These are phyloP conservation scores for Drosophila mayri DNA, from an alignment of 1,140 invertebrate genomes.

Conservation along the genomic window DNA sequence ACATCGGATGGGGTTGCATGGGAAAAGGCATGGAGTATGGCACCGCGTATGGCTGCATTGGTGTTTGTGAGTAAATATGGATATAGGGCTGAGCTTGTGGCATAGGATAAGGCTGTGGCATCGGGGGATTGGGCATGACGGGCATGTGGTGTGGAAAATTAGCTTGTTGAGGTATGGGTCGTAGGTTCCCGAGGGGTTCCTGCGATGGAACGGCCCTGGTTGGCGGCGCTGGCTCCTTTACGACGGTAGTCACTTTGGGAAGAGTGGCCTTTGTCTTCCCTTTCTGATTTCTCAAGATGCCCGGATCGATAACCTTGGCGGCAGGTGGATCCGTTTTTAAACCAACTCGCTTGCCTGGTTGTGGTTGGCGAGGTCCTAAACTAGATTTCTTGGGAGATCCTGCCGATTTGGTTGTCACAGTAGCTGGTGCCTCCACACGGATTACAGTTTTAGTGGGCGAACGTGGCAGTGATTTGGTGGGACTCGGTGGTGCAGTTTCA, in stretches of 20 bases:
- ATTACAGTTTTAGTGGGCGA: slow-evolving; percentile 29
- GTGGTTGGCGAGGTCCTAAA: neutral
- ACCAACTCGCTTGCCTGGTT: neutral
- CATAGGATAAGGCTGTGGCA: slow-evolving; percentile 14
- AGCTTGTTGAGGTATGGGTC: slow-evolving; percentile 6
- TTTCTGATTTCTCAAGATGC: slow-evolving; percentile 13
- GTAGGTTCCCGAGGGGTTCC: neutral
- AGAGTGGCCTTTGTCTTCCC: slow-evolving; percentile 11
- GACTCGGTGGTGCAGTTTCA: slow-evolving; percentile 20
- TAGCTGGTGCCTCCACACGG: neutral
- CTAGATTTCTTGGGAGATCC: slow-evolving; percentile 9
- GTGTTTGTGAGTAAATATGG: slow-evolving; percentile 14
- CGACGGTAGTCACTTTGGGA: neutral
- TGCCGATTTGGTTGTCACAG: neutral
- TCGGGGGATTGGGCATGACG: neutral
- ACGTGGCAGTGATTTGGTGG: slow-evolving; percentile 30
- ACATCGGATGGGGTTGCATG: slow-evolving; percentile 14
- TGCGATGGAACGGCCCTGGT: too few relatives aligned
- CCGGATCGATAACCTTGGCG: slow-evolving; percentile 61
- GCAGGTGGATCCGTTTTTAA: slow-evolving; percentile 11
- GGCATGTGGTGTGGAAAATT: neutral
- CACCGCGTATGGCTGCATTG: slow-evolving; percentile 31
- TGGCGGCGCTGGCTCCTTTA: neutral
- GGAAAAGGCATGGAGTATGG: slow-evolving; percentile 50
- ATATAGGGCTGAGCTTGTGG: slow-evolving; percentile 23